Base-by-base conservation (phyloP, 2,113 vertebrate genomes). In the Labrus mixtus region DNA sequence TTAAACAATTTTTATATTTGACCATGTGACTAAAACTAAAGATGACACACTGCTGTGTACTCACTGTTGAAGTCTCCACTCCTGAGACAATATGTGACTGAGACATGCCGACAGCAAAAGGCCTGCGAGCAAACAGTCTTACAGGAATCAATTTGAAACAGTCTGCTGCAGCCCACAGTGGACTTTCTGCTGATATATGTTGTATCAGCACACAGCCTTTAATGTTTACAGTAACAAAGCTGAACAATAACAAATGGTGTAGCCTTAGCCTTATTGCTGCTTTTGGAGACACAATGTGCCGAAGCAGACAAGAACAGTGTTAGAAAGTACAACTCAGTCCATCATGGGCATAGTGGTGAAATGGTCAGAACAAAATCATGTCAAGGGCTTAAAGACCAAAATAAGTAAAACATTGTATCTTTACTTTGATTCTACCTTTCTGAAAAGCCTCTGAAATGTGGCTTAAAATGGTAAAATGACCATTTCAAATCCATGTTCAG, bases 141-240 rank as follows among this genome's bases (percentile, higher is more conserved):
- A 9, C 8, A 66, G 60, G 8, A 60, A 59, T 78, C 36, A 41
- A n/a, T 39, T 48, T 19, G 61, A n/a, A 61, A 59, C 45, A 64
- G 17, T 60, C 54, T 39, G 73, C 83, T 50, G 45, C n/a, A 59
- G 58, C 48, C 20, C 19, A 6, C 37, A 45, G 59, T 50, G 76
- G 13, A 12, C 55, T 10, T 70, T 63, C 67, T 77, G 65, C 75
- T 82, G 76, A 79, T 63, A 59, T 45, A n/a, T 45, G 61, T 20
- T 22, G 39, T 12, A 19, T 70, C 64, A 73, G 25, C 67, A 25
- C 22, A 43, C 61, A 78, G 71, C 20, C 25, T 16, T 39, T 43
- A 64, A 69, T 13, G 64, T 68, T 63, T 20, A 60, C 12, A 33
- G 51, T 63, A 56, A 23, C 51, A 29, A 56, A 50, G 72, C 80